Evolutionary conservation across 64 coral and sea anemone genomes (phyloP).

Genomic region (Porites lutea): DNA sequence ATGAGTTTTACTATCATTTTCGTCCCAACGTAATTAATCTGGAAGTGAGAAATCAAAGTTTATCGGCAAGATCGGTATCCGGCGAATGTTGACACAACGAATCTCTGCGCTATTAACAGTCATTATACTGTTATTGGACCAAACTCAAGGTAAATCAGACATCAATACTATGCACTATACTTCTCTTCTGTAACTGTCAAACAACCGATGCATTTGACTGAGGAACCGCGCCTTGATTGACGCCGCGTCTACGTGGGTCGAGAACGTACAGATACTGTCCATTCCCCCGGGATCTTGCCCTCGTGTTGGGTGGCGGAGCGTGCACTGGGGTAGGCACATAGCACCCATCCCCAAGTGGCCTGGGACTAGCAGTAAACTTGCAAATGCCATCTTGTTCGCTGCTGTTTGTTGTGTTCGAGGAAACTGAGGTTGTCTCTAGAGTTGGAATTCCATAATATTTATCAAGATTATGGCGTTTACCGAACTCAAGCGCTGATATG

Average conservation of each 20-base stretch:
- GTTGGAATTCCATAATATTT: constrained; percentile 97
- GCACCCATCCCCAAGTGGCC: constrained; percentile 69
- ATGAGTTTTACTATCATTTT: too few relatives aligned
- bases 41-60: too few relatives aligned
- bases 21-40: too few relatives aligned
- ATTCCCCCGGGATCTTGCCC: constrained; percentile 84
- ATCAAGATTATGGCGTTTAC: constrained; percentile 97
- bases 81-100: too few relatives aligned
- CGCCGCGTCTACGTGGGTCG: constrained; percentile 71
- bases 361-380: constrained; percentile 89
- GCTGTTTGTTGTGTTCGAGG: constrained; percentile 94
- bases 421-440: constrained; percentile 94
- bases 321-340: constrained; percentile 82
- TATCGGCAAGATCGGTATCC: too few relatives aligned
- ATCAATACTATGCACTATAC: neutral
- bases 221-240: constrained; percentile 32
- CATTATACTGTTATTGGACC: too few relatives aligned
- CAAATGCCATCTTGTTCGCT: constrained; percentile 99
- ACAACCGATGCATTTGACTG: constrained; percentile 15
- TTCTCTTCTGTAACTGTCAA: neutral
- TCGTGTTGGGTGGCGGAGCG: constrained; percentile 75
- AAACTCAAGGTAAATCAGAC: too few relatives aligned
- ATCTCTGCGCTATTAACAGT: too few relatives aligned
- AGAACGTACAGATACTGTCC: constrained; percentile 80
- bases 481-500: constrained; percentile 92